These are phyloP conservation scores for Tylochromis polylepis DNA, from an alignment of 2,113 vertebrate species.

Conservation along the genomic window DNA sequence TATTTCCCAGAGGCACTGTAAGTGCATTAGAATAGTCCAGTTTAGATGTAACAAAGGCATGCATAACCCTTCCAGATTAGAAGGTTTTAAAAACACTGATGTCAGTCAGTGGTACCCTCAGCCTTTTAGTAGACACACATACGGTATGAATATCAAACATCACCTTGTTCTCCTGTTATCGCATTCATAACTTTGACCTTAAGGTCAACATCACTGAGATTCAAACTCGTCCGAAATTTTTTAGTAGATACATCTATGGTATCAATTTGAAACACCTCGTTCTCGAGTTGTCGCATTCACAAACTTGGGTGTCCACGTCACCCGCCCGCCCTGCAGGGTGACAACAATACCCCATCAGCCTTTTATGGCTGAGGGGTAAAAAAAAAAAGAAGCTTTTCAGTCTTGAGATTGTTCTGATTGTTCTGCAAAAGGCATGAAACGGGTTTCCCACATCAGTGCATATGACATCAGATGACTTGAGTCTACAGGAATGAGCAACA, in stretches of 20 bases:
- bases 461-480: neutral
- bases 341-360: neutral
- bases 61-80: rapidly evolving
- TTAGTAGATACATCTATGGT: rapidly evolving
- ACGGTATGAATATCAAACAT: neutral
- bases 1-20: neutral
- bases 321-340: rapidly evolving
- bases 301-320: neutral
- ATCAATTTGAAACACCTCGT: neutral
- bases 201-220: neutral
- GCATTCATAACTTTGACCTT: neutral
- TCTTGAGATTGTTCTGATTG: neutral
- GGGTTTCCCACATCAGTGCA: neutral
- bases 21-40: neutral
- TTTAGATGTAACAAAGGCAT: neutral
- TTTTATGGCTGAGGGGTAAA: neutral
- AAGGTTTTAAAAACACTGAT: neutral
- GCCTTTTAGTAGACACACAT: neutral
- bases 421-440: neutral
- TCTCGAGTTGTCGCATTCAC: neutral
- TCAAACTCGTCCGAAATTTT: neutral
- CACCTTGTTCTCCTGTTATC: neutral
- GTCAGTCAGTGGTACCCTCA: neutral
- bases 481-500: neutral
- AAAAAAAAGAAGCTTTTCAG: neutral